Conservation (phyloP, 2,888 invertebrate genomes). For the Apeira syringaria region DNA sequence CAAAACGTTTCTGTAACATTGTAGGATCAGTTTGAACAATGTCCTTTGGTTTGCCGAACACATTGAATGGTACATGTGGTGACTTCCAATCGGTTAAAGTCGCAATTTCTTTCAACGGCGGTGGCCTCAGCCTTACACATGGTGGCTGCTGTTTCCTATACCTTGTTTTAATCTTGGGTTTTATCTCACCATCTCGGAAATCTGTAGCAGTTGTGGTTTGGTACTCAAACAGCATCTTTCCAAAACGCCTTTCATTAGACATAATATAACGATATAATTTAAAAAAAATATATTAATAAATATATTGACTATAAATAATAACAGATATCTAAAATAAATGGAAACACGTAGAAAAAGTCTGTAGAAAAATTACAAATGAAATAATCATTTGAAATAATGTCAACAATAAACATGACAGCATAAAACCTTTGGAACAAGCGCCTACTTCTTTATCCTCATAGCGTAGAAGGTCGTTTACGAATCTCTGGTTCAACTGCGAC, state of each 20-base stretch:
- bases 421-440: too few relatives aligned
- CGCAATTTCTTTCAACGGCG: slow-evolving; percentile 40
- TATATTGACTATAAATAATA: too few relatives aligned
- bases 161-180: background rate
- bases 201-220: background rate
- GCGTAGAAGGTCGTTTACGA: too few relatives aligned
- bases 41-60: slow-evolving; percentile 26
- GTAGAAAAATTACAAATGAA: too few relatives aligned
- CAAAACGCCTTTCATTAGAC: background rate
- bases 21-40: background rate
- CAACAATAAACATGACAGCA: too few relatives aligned
- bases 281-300: too few relatives aligned
- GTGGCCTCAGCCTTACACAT: slow-evolving; percentile 2
- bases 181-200: background rate
- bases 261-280: too few relatives aligned
- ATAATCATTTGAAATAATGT: too few relatives aligned
- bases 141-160: background rate
- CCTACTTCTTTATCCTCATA: too few relatives aligned
- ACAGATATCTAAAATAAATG: too few relatives aligned
- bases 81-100: slow-evolving; percentile 41
- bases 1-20: background rate
- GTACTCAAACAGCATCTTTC: background rate
- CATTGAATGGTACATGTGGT: slow-evolving; percentile 33
- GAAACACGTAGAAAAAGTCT: too few relatives aligned
- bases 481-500: too few relatives aligned